These are phyloP conservation scores for Harpalus rufipes DNA, from an alignment of 2,888 invertebrate species.

Conservation along the genomic window DNA sequence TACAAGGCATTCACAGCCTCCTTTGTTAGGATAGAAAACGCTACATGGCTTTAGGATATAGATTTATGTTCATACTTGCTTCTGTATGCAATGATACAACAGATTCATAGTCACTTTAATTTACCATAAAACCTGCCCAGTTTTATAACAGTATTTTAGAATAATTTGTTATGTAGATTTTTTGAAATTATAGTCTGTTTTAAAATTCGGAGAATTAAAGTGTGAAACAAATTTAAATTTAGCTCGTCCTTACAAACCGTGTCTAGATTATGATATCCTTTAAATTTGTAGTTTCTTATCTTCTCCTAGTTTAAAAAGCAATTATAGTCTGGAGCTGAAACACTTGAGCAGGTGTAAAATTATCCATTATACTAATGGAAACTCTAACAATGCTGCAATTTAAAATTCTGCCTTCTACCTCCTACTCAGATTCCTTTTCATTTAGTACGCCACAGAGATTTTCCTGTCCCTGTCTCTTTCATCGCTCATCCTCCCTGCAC, in stretches of 20 bases:
- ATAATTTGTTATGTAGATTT: too few relatives aligned
- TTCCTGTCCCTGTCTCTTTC: not conserved
- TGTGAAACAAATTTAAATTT: too few relatives aligned
- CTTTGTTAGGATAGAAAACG: conserved; percentile 36
- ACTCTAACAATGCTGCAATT: not conserved
- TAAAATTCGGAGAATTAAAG: too few relatives aligned
- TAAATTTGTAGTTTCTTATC: too few relatives aligned
- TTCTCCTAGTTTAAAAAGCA: too few relatives aligned
- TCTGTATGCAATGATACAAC: conserved; percentile 1
- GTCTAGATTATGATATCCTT: too few relatives aligned
- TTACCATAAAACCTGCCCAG: not conserved
- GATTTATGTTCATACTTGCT: conserved; percentile 21
- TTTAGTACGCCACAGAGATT: not conserved
- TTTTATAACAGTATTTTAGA: too few relatives aligned
- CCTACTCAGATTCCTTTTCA: not conserved
- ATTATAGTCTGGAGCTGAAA: too few relatives aligned
- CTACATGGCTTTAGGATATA: conserved; percentile 15
- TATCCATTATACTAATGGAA: not conserved
- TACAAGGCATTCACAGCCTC: conserved; percentile 9
- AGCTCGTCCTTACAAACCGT: too few relatives aligned
- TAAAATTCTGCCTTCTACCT: not conserved
- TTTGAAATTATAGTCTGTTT: too few relatives aligned
- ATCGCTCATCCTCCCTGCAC: not conserved
- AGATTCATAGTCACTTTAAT: not conserved
- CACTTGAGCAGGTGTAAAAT: not conserved